Evolutionary conservation across 2,888 invertebrate species (phyloP), one percentile per base, ranked within the genome.

Genomic region (Parnassius smintheus): DNA sequence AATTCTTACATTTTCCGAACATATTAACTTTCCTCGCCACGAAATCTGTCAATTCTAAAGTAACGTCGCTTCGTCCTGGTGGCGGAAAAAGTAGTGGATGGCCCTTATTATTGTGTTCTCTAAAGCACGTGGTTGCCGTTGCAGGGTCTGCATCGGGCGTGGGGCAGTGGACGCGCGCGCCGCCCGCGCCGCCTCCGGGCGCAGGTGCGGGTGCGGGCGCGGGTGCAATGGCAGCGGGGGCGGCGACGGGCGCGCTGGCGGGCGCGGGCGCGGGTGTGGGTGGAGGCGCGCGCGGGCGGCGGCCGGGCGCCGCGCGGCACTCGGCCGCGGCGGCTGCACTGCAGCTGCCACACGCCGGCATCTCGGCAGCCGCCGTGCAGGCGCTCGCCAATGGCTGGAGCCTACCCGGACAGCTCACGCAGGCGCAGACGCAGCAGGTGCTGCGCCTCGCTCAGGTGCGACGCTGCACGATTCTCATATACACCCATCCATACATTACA

Each of bases 111-210:
- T 35, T 35, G 7, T 35, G 35, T 35, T 4, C 4, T 35, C 35
- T 35, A 35, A 1, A 35, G 35, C 35, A 7, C 4, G 35, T 35
- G 35, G 35, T 35, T 35, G 35, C 4, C 4, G 3, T 35, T n/a
- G 18, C 77, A 88, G 90, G 90, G 2, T 75, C 87, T 42, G 86
- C 85, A 51, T 77, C 85, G 18, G 86, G 93, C 67, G 93, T 93
- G 13, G 95, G 95, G 0, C 95, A 96, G 71, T 96, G 96, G 96
- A 96, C 96, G 41, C 92, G 95, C 44, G 96, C 96, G 70, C 96
- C 96, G 0, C 93, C 94, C 1, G 95, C 94, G 49, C 96, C 96
- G 9, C 95, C 96, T 1, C 89, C 92, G 62, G 84, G 78, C 18
- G 75, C 76, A 12, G 80, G 75, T 3, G 54, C 35, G 11, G 48